Evolutionary conservation across 2,113 vertebrate genomes (phyloP), one percentile per base, ranked within the genome.

Genomic region (Zosterops borbonicus): DNA sequence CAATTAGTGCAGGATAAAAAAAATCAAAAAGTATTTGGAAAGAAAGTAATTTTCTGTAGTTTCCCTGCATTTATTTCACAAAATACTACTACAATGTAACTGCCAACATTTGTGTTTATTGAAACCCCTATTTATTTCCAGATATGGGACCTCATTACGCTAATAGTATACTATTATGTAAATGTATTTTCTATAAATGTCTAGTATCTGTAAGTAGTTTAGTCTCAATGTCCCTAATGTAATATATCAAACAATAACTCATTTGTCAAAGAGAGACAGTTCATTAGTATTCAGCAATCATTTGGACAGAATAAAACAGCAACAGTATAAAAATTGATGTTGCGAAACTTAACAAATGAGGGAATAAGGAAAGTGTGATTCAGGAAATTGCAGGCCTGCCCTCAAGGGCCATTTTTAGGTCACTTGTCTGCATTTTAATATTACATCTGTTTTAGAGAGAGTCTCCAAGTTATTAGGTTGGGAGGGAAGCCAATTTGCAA

Each of bases 171-270:
- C 55, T 94, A 95, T 95, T 96, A 97, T 97, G 95, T 94, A 97
- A 97, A 97, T 97, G 73, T 56, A 87, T 97, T 97, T 97, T 96
- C 96, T 97, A 96, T 95, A 97, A 97, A 96, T 97, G 97, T 92
- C 96, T 97, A 59, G 83, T 97, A 97, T 94, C 92, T 93, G 73
- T 97, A 97, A 97, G 96, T 93, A 97, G 95, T 97, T 97, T 97
- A 97, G 97, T 97, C 94, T 97, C 95, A 94, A 91, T 50, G 64
- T 96, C 94, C 96, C 97, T 96, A 96, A 97, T 96, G 97, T 95
- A 97, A 98, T 97, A 97, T 97, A 97, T 97, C 97, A 98, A 97
- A 97, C 92, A 97, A 97, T 97, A 98, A 97, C 97, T 98, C 96
- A 98, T 98, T 98, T 98, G 97, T 98, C 97, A 98, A 97, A 95